Evolutionary conservation across 1,140 invertebrate genomes (phyloP).

Genomic region (Pseudobourletiella spinata): DNA sequence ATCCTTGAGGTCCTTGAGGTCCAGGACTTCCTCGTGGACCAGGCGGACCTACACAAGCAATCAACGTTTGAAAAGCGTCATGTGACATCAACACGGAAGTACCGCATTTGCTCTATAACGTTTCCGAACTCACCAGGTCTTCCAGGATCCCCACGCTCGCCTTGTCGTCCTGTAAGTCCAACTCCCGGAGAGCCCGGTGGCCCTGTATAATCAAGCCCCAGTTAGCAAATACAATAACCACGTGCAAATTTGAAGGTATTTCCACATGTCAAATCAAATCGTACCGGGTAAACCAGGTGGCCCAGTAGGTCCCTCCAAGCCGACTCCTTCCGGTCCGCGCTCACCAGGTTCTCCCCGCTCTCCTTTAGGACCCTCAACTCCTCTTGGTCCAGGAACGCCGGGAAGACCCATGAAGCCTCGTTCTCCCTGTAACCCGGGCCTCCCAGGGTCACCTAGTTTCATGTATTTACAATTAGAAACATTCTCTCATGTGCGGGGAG

Average conservation of each 20-base stretch:
- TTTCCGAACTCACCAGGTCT: neutral
- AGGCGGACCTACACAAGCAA: conserved; percentile 40
- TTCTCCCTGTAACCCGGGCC: conserved; percentile 46
- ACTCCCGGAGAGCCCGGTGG: conserved; percentile 20
- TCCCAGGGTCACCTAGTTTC: conserved; percentile 46
- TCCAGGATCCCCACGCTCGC: conserved; percentile 13
- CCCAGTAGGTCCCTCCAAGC: conserved; percentile 57
- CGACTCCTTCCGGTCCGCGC: conserved; percentile 55
- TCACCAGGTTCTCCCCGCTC: conserved; percentile 64
- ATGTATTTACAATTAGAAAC: no score
- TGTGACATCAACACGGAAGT: neutral
- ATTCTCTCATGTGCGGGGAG: no score
- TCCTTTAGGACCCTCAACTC: conserved; percentile 40
- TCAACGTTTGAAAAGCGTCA: neutral
- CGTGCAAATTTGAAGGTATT: no score
- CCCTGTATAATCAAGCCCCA: conserved; percentile 18
- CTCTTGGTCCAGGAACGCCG: conserved; percentile 29
- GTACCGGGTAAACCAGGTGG: conserved; percentile 53
- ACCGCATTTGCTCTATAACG: neutral
- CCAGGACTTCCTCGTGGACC: conserved; percentile 44
- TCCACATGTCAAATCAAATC: no score
- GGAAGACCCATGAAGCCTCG: conserved; percentile 41
- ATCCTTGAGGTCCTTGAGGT: conserved; percentile 48
- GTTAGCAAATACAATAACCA: no score
- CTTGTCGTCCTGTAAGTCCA: conserved; percentile 13